Percentiles rank a stretch among this genome's conserved stretches.
Evolutionary conservation across 2,113 vertebrate genomes (phyloP).

Genomic region (Athene cunicularia): DNA sequence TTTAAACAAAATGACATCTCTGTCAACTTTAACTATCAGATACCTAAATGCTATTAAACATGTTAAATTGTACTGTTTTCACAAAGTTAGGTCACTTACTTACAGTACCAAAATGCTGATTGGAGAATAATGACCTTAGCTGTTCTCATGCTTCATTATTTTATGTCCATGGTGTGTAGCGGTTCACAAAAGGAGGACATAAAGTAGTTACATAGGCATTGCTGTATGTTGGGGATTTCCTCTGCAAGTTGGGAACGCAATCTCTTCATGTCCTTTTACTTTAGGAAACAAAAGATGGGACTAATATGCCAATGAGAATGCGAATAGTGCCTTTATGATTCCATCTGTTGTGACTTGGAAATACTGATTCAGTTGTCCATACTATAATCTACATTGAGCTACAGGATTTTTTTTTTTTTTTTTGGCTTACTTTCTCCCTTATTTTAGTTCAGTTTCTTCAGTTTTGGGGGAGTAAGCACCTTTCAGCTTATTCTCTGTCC

Average conservation of each 20-base stretch:
- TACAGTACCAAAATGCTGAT: not conserved
- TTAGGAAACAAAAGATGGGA: not conserved
- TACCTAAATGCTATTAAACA: not conserved
- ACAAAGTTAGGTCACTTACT: not conserved
- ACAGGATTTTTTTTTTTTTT: no score
- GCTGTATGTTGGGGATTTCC: not conserved
- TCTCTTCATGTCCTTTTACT: not conserved
- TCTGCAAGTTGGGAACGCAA: not conserved
- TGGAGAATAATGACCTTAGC: not conserved
- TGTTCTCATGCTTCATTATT: not conserved
- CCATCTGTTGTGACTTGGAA: not conserved
- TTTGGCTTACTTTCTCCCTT: not conserved
- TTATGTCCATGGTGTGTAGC: not conserved
- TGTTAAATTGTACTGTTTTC: not conserved
- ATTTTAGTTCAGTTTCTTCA: not conserved
- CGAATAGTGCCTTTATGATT: not conserved
- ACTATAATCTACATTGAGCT: not conserved
- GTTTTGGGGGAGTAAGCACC: not conserved
- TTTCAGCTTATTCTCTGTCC: not conserved
- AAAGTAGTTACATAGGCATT: not conserved
- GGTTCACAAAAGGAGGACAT: not conserved
- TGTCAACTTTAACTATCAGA: not conserved
- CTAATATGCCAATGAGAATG: not conserved
- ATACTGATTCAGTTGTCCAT: not conserved
- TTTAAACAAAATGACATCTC: not conserved